Evolutionary conservation across 2,113 vertebrate species (phyloP), one percentile per base, ranked within the genome.

Genomic region (Eulacestoma nigropectus): DNA sequence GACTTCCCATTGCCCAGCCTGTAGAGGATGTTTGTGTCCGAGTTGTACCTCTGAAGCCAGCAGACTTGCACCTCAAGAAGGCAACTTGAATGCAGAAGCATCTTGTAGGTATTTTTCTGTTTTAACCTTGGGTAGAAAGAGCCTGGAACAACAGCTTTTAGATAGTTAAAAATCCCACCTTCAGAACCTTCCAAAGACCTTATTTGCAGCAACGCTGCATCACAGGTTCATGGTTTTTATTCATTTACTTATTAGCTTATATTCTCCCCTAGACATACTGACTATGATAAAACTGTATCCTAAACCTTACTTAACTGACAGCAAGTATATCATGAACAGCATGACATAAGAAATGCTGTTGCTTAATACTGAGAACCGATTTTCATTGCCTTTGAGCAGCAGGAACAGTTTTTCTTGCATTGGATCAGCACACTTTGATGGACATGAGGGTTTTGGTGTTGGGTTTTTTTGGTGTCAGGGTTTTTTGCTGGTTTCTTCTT

Each of bases 11-110:
- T 64, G 33, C 30, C 33, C 29, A 75, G 21, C 32, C 35, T 44
- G 57, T 3, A 21, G 23, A n/a, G 11, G 59, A 41, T 4, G 1
- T n/a, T 37, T 68, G n/a, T n/a, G 37, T 18, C 26, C 2, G 1
- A 82, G 26, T 1, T 73, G 53, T 30, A 35, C 13, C 21, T 73
- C 65, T 52, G 67, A 63, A 82, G n/a, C 20, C 76, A 52, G 27
- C 0, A 2, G 22, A 49, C 42, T 53, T 47, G 23, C 20, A 63
- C 7, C 15, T 78, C 59, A 78, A 73, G 26, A 32, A 21, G 10
- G 39, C 55, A 82, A 49, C 32, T 86, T 63, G 9, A 64, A 53
- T 22, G 25, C 16, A 83, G 39, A 70, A 64, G 23, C 18, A 53
- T 11, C 18, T 39, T 29, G 17, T 5, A 64, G 10, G 13, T 39